A percentile compares a stretch with the other conserved stretches of the same genome.
phyloP scores from a whole-genome alignment of 2,797 vertebrate genomes.

The Xenopus petersii region DNA sequence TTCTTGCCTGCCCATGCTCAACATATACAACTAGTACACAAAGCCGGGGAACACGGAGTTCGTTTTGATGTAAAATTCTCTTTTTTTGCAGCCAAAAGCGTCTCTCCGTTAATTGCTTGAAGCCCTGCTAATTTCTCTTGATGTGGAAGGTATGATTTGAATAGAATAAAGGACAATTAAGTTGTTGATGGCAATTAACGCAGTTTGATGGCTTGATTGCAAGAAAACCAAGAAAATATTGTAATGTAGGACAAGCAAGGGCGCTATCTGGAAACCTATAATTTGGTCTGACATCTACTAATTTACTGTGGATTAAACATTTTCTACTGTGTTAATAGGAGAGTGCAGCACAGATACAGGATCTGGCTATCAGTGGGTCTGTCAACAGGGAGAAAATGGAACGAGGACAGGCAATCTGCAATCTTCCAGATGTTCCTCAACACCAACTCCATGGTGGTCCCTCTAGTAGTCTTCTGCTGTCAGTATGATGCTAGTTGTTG shows the following conservation, averaged over 20 bases:
- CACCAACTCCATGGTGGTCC: no score
- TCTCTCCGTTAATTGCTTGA: slow-evolving; percentile 10
- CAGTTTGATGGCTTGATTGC: slow-evolving; percentile 34
- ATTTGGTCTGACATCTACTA: slow-evolving; percentile 43
- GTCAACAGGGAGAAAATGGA: not conserved
- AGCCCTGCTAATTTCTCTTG: slow-evolving; percentile 26
- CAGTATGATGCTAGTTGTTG: no score
- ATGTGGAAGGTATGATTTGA: slow-evolving; percentile 29
- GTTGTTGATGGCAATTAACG: slow-evolving; percentile 47
- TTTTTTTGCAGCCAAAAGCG: slow-evolving; percentile 12
- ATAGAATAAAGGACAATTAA: slow-evolving; percentile 44
- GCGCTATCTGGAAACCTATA: slow-evolving; percentile 26
- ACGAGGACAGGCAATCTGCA: no score
- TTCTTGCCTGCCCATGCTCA: no score
- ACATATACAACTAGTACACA: no score
- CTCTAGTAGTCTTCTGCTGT: no score
- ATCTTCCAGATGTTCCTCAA: no score
- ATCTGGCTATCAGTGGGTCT: not conserved
- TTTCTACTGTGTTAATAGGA: slow-evolving; percentile 2
- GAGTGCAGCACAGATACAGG: not conserved
- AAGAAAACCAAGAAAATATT: slow-evolving; percentile 43
- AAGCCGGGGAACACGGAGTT: not conserved
- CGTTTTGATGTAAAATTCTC: slow-evolving; percentile 12
- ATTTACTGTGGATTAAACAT: slow-evolving; percentile 38
- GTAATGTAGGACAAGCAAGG: slow-evolving; percentile 43